Evolutionary conservation across 30 jellyfish, hydroid and myxozoan genomes (phyloP), one percentile per base, ranked within the genome.

Genomic region (Pseudorhiza aurosa): DNA sequence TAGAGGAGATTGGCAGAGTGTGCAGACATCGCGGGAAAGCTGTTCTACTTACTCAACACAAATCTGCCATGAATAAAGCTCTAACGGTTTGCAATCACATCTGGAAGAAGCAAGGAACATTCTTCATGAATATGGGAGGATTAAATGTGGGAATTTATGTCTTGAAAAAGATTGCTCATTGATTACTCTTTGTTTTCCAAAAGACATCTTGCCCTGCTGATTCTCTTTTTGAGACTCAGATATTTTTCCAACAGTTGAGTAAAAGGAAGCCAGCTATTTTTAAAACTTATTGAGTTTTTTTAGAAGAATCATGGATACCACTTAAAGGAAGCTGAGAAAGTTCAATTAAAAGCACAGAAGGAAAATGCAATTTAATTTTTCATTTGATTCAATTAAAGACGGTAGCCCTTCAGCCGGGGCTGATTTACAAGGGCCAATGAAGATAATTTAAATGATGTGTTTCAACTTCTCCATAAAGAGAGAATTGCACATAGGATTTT

Each of bases 81-180:
- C 69, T 91, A 19, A 29, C 36, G 26, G 39, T 43, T 14, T 65
- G 82, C 42, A 47, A 49, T 17, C 30, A 29, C 18, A 39, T 87
- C 44, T 91, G 98, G 98, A 69, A 72, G 37, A 55, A 77, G 63
- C 73, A 69, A 30, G 80, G 75, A 47, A 77, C 82, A 25, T 94
- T 68, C 30, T 64, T 47, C 63, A 82, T 91, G 26, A 91, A 85
- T 32, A 91, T 91, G 98, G 98, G 98, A 3, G 98, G 98, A 6
- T 64, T 91, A n/a, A 91, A 91, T 51, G 98, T 85, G 37, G 88
- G 76, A 7, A 94, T 91, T 37, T 91, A 73, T 85, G 86, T 91
- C 30, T 58, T 91, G 26, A 56, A 64, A 55, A 75, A 88, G 44
- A 65, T 56, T 47, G 62, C 25, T 26, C 25, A 15, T 17, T 47